Percentiles rank a stretch among this genome's conserved stretches.
Conservation (phyloP, 2,113 vertebrate species). For the Castor canadensis region DNA sequence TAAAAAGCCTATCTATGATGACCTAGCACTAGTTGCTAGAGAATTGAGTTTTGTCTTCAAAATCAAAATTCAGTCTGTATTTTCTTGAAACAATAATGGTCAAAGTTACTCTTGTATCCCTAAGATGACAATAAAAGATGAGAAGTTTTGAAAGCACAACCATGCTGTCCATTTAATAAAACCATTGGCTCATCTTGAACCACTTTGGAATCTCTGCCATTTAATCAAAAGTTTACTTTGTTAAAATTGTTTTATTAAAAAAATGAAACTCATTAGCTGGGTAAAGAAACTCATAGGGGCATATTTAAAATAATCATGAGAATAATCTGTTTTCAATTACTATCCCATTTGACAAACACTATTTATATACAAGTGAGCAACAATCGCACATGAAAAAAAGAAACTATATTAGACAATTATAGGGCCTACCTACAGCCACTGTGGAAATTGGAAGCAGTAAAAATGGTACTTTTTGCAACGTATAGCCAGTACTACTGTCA, state of each 20-base stretch:
- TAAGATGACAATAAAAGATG: neutral
- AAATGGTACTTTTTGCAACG: neutral
- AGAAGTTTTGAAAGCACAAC: neutral
- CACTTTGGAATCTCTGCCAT: neutral
- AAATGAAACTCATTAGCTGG: neutral
- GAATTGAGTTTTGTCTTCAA: neutral
- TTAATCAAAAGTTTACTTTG: neutral
- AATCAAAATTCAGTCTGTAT: neutral
- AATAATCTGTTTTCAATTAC: slow-evolving; percentile 30
- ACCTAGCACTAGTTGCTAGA: neutral
- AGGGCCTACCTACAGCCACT: neutral
- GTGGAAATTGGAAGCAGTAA: neutral
- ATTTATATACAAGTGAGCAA: neutral
- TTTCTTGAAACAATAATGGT: neutral
- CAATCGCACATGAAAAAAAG: neutral
- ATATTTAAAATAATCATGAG: slow-evolving; percentile 31
- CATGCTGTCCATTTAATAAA: neutral
- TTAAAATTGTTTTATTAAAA: slow-evolving; percentile 11
- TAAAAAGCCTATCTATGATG: neutral
- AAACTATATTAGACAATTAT: neutral
- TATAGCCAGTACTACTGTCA: neutral
- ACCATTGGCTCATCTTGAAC: neutral
- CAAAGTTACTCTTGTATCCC: neutral
- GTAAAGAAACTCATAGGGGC: neutral
- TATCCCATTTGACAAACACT: neutral